Evolutionary conservation across 2,888 invertebrate species (phyloP), one percentile per base, ranked within the genome.

Genomic region (Agelastica alni): DNA sequence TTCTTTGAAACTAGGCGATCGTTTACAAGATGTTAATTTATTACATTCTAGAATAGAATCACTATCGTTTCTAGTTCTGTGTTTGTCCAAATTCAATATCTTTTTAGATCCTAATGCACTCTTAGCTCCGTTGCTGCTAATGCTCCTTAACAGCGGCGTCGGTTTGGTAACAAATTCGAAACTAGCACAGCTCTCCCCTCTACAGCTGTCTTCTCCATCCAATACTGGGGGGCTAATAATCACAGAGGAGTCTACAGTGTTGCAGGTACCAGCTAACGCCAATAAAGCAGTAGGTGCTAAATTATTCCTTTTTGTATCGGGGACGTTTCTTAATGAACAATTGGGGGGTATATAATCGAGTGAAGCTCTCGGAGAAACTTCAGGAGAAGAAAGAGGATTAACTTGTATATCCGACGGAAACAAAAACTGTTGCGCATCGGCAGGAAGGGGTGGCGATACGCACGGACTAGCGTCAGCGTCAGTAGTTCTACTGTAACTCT

Each of bases 401-500:
- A 82, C 82, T 32, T 84, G 84, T 41, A 84, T 83, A 65, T 85
- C 85, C 37, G 83, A 84, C 9, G 84, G 84, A 63, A 83, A 85
- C 7, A 85, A 73, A 78, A 83, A 85, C 61, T 83, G 83, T 56
- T 83, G 76, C 0, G 83, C 78, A 70, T 82, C 71, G 34, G 74
- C 63, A 39, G 72, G 73, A 18, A 75, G 56, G 4, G 76, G 77
- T 6, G 79, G 78, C 7, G 80, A 79, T 3, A 80, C 79, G 43
- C 80, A 80, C 2, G 81, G 81, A 2, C 80, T 80, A 7, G 80
- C 83, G 59, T 85, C 83, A 20, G 85, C 90, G 69, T 89, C 88
- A 0, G 89, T 90, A 3, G 90, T 90, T 63, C 90, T 83, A 32
- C 89, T 89, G 70, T 89, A 91, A 75, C 90, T 90, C 75, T 91